Evolutionary conservation across 2,888 invertebrate genomes (phyloP).

Genomic region (Drosophila ezoana): DNA sequence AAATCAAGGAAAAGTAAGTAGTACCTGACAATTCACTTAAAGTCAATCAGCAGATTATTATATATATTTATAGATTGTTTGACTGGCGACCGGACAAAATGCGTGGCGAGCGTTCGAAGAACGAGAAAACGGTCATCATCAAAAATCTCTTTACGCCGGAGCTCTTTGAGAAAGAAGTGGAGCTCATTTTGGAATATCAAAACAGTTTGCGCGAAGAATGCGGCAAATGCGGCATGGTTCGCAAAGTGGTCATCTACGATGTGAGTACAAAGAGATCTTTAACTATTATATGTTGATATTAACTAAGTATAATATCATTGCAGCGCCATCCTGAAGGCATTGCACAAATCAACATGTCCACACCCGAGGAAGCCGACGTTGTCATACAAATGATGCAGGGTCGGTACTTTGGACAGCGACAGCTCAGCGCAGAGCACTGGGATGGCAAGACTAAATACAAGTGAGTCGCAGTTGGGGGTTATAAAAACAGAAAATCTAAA

Average conservation of each 20-base stretch:
- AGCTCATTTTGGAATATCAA: slow-evolving; percentile 95
- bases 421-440: slow-evolving; percentile 95
- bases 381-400: slow-evolving; percentile 95
- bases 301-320: background rate
- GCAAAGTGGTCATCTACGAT: slow-evolving; percentile 96
- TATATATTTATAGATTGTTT: slow-evolving; percentile 88
- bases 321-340: slow-evolving; percentile 97
- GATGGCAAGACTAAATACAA: slow-evolving; percentile 97
- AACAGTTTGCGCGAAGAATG: slow-evolving; percentile 96
- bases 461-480: slow-evolving; percentile 78
- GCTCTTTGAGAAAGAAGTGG: slow-evolving; percentile 95
- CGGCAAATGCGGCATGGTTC: slow-evolving; percentile 95
- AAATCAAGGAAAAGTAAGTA: slow-evolving; percentile 93
- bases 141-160: slow-evolving; percentile 96
- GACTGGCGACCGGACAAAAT: slow-evolving; percentile 98
- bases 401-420: slow-evolving; percentile 94
- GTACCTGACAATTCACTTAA: fast-evolving
- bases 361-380: slow-evolving; percentile 95
- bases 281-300: fast-evolving
- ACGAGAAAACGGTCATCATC: slow-evolving; percentile 96
- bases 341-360: slow-evolving; percentile 95
- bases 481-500: background rate
- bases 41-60: background rate
- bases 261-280: slow-evolving; percentile 85
- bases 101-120: slow-evolving; percentile 92